Evolutionary conservation across 2,113 vertebrate species (phyloP), one percentile per base, ranked within the genome.

Genomic region (Nesogale talazaci): DNA sequence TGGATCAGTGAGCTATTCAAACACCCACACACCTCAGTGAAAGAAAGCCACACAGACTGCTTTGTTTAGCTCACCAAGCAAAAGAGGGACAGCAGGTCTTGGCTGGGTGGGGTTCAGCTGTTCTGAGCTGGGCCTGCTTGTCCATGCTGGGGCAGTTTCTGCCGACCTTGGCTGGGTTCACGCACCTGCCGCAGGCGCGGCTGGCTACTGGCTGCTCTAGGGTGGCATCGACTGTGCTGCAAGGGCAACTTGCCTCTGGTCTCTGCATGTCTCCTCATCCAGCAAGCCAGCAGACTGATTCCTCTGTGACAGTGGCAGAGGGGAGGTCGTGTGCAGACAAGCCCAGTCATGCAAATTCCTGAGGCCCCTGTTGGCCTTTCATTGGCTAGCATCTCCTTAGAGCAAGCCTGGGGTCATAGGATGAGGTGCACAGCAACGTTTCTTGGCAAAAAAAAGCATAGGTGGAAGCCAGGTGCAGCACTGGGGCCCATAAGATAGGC

Each of bases 231-330:
- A 19, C 40, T 27, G 0, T n/a, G 61, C 31, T 25, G 27, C 19
- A 12, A 17, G 16, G 40, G 6, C 8, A 19, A 2, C 17, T 0
- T 12, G 36, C 56, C 42, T 19, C 31, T 0, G 0, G 1, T 4
- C 40, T 52, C 23, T 5, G 22, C 6, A 22, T 42, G 22, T 34
- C 29, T 74, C 56, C 1, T 36, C 31, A 4, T 16, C 16, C 1
- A 12, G 29, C 38, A 27, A 23, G 17, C 22, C 6, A 20, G 12
- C 12, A 0, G 3, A 4, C 3, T 8, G 40, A 34, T 46, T 59
- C 59, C 79, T 25, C 67, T 6, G 38, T 1, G 67, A 15, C 81
- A 29, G 10, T 6, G 19, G 57, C 70, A 40, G 77, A 56, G n/a
- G 46, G 46, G 14, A 52, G 1, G 10, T 52, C 9, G 9, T 52